These are phyloP conservation scores for Aquatica leii DNA, from an alignment of 2,888 invertebrate species.

Conservation along the genomic window DNA sequence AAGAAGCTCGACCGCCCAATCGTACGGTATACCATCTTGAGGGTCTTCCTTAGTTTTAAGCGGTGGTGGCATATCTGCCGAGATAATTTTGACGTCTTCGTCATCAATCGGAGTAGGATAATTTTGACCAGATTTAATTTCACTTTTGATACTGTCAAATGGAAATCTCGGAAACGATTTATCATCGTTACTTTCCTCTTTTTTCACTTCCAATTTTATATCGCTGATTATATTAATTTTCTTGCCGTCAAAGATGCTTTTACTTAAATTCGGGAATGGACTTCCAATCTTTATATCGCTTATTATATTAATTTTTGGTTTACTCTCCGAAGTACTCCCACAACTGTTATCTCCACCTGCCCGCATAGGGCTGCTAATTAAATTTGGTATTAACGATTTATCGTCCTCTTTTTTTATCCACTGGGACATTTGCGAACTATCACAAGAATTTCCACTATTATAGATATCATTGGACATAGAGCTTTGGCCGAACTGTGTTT, in stretches of 20 bases:
- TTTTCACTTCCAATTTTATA: slow-evolving; percentile 58
- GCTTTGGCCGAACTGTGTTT: slow-evolving; percentile 45
- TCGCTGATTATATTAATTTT: slow-evolving; percentile 59
- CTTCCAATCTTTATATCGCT: slow-evolving; percentile 59
- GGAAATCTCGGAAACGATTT: slow-evolving; percentile 58
- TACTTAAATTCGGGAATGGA: slow-evolving; percentile 44
- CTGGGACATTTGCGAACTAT: slow-evolving; percentile 2
- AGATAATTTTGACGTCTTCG: slow-evolving; percentile 53
- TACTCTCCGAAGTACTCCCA: slow-evolving; percentile 50
- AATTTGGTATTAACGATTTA: background rate
- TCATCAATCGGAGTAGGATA: slow-evolving; percentile 57
- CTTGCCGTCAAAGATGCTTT: slow-evolving; percentile 46
- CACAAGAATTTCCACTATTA: slow-evolving; percentile 33
- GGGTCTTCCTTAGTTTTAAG: slow-evolving; percentile 35
- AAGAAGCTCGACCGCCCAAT: slow-evolving; percentile 86
- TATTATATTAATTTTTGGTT: slow-evolving; percentile 60
- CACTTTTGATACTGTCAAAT: slow-evolving; percentile 34
- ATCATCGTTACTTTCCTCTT: slow-evolving; percentile 62
- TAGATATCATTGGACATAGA: slow-evolving; percentile 34
- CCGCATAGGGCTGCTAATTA: slow-evolving; percentile 42
- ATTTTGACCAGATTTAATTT: slow-evolving; percentile 22
- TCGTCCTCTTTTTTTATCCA: slow-evolving; percentile 56
- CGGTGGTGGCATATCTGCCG: slow-evolving; percentile 40
- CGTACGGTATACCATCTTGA: slow-evolving; percentile 77
- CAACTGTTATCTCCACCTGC: slow-evolving; percentile 46